Base-by-base conservation (phyloP, 2,797 vertebrate genomes). In the Chelon labrosus region DNA sequence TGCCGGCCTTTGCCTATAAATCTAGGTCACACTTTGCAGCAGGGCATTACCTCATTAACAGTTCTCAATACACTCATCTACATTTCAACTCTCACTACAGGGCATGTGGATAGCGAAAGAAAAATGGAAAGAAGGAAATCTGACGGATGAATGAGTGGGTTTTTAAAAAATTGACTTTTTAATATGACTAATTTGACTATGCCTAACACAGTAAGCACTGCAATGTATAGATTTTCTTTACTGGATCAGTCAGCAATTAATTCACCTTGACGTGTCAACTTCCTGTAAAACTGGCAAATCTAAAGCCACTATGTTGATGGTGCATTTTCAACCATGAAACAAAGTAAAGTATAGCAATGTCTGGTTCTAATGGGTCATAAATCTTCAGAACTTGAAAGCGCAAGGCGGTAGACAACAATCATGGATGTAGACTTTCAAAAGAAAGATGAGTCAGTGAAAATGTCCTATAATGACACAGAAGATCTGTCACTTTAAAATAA, bases 1-100 rank as follows among this genome's bases (percentile, higher is more conserved):
- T 64, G 79, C 51, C 75, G 80, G 84, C 65, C 81, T 87, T 71
- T 7, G 31, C 49, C 57, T 54, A 46, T 78, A 60, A 86, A 94
- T 90, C 77, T 93, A 86, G 92, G 93, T 90, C 93, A 94, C 68
- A 75, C 78, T 85, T 90, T 83, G 85, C 85, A 91, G 66, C 47
- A 57, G 80, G 79, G 82, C 81, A 85, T 76, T 65, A 72, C 73
- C 78, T 87, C 83, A 85, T 85, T 87, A 86, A 65, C 60, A 67
- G 73, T 73, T 79, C 68, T 75, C 46, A 4, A 76, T 66, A 73
- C 65, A 65, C 67, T 14, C 50, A 7, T 63, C 27, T 62, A 47
- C 31, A 44, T 64, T 70, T 72, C 27, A 51, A 57, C 59, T 65
- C 17, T 52, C 55, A 56, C 67, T 22, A 50, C 56, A 66, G 65